These are phyloP conservation scores for Bombus pyrosoma DNA, from an alignment of 1,140 invertebrate species.

Conservation along the genomic window DNA sequence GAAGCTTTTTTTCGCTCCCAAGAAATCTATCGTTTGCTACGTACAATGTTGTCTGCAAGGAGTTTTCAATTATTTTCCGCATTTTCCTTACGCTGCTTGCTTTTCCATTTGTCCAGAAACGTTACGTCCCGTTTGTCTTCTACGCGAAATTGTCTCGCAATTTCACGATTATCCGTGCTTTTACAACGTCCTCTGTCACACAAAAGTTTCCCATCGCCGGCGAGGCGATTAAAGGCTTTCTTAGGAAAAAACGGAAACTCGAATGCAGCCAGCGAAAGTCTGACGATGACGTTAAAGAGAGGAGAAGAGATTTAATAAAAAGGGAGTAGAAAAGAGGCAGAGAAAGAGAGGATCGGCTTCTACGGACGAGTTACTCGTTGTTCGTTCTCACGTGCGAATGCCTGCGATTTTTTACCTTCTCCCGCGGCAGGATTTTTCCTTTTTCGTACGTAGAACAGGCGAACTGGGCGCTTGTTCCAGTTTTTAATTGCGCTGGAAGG, in stretches of 20 bases:
- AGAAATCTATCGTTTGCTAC: too few relatives aligned
- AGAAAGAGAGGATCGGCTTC: neutral
- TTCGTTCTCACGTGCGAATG: conserved; percentile 39
- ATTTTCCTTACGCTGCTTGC: too few relatives aligned
- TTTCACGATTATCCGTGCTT: neutral
- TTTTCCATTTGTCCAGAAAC: neutral
- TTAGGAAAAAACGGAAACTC: neutral
- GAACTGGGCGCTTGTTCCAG: conserved; percentile 53
- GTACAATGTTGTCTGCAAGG: too few relatives aligned
- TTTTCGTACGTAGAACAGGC: neutral
- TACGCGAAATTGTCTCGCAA: neutral
- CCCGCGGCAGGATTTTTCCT: neutral
- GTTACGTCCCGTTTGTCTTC: too few relatives aligned
- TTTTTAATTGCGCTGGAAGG: conserved; percentile 69
- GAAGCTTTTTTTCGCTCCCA: too few relatives aligned
- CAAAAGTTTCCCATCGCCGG: neutral
- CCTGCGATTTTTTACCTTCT: conserved; percentile 4
- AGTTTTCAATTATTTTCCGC: too few relatives aligned
- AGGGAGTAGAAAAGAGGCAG: neutral
- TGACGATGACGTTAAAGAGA: conserved; percentile 7
- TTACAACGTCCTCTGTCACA: too few relatives aligned
- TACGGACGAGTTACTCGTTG: neutral
- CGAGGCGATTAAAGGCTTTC: neutral
- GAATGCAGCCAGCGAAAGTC: neutral
- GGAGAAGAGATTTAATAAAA: conserved; percentile 30